phyloP scores from a whole-genome alignment of 1,140 invertebrate species.

The Colletes latitarsis region DNA sequence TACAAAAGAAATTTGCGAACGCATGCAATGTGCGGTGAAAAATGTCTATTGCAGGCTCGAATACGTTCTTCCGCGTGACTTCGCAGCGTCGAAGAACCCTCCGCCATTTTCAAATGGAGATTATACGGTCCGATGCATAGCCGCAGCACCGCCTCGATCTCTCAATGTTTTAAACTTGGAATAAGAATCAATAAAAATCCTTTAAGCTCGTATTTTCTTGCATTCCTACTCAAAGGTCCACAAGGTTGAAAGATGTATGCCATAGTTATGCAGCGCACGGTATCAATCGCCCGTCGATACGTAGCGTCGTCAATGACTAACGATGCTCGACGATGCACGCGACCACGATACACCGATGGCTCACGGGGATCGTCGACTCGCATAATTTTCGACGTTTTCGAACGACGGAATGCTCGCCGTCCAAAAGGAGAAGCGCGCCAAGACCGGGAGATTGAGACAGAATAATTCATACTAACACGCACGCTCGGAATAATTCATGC shows the following conservation, averaged over 20 bases:
- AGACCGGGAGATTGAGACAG: constrained; percentile 29
- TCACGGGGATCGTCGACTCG: constrained; percentile 15
- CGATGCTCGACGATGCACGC: neutral
- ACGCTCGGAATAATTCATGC: constrained; percentile 60
- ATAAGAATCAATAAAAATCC: too few species aligned
- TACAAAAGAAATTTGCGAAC: neutral
- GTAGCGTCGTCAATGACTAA: neutral
- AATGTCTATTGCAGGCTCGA: neutral
- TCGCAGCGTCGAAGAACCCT: neutral
- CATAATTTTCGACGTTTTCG: constrained; percentile 41
- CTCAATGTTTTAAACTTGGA: too few species aligned
- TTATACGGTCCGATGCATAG: too few species aligned
- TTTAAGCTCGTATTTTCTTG: too few species aligned
- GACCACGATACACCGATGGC: neutral
- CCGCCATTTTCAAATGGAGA: neutral
- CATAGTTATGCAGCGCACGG: too few species aligned
- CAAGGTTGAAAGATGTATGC: too few species aligned
- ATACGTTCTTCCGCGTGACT: neutral
- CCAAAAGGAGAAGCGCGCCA: constrained; percentile 18
- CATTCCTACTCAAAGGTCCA: too few species aligned
- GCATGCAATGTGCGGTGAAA: neutral
- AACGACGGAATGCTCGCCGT: constrained; percentile 24
- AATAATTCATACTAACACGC: constrained; percentile 49
- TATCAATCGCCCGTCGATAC: neutral
- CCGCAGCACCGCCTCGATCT: too few species aligned